Base-by-base conservation (phyloP, 2,797 vertebrate genomes). In the Poeciliopsis turneri region DNA sequence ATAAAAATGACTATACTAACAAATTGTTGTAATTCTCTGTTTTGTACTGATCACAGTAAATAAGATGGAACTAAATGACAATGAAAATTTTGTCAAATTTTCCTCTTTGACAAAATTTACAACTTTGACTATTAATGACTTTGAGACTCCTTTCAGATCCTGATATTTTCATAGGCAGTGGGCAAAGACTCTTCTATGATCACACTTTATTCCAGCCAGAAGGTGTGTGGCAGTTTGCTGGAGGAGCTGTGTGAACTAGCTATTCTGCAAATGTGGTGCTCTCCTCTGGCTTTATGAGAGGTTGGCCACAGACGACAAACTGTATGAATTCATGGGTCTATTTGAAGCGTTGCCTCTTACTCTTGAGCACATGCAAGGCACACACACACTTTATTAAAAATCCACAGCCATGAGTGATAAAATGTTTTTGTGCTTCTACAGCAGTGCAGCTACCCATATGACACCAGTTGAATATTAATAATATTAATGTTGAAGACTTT, bases 201-300 rank as follows among this genome's bases (percentile, higher is more conserved):
- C 87, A 87, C 77, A 88, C 90, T 92, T 87, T 85, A 82, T 90
- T 92, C 90, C 90, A 91, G 86, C 86, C 87, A 18, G 20, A 45
- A 45, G 3, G 45, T 92, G 85, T 74, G 49, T 39, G 5, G 61
- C 75, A 78, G 82, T 87, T 90, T 84, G 86, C 80, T 72, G 71
- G 81, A 88, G 77, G 83, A 87, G 82, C 59, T 75, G 75, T 82
- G 83, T 43, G 79, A 84, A 81, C 81, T 77, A 77, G 81, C 78
- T 88, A 73, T 90, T 91, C 87, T 86, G 82, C 83, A 88, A 88
- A 79, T 73, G 74, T 36, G 36, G 43, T 70, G 75, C 78, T 78
- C 77, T 89, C 80, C 86, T 73, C 69, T 11, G 16, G 79, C 86
- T 45, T 85, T 64, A 84, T 84, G 88, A 85, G 87, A 90, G 89